Conservation (phyloP, 2,113 vertebrate species). For the Cephalophus harveyi region DNA sequence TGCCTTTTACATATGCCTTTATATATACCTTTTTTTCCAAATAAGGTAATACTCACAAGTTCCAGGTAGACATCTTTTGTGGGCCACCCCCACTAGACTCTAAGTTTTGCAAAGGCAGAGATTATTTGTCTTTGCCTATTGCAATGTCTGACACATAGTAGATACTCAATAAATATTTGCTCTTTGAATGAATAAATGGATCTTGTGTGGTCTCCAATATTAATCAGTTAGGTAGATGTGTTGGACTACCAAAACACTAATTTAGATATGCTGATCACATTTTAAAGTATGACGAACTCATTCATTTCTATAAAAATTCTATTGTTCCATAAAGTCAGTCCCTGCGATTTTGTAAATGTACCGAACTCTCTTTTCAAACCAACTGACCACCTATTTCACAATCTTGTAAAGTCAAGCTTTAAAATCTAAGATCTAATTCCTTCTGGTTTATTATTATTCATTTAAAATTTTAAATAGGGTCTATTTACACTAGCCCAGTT, state of each 20-base stretch:
- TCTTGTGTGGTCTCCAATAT: not conserved
- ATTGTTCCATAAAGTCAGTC: not conserved
- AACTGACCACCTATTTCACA: not conserved
- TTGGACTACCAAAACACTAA: not conserved
- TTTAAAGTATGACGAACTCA: not conserved
- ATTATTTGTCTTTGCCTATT: not conserved
- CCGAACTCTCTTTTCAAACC: not conserved
- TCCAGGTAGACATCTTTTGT: not conserved
- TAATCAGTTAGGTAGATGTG: not conserved
- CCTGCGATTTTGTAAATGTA: not conserved
- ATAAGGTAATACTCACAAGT: not conserved
- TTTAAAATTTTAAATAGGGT: slow-evolving; percentile 8
- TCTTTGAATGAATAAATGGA: not conserved
- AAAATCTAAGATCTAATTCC: not conserved
- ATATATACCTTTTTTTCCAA: not conserved
- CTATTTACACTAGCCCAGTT: not conserved
- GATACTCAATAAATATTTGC: not conserved
- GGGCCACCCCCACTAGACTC: not conserved
- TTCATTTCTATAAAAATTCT: not conserved
- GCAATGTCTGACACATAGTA: not conserved
- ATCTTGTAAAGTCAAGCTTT: not conserved
- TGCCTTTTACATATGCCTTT: not conserved
- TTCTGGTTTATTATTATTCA: not conserved
- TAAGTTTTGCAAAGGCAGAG: not conserved
- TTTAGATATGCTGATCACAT: not conserved